Base-by-base conservation (phyloP, 2,797 vertebrate genomes). In the Platalea minor region DNA sequence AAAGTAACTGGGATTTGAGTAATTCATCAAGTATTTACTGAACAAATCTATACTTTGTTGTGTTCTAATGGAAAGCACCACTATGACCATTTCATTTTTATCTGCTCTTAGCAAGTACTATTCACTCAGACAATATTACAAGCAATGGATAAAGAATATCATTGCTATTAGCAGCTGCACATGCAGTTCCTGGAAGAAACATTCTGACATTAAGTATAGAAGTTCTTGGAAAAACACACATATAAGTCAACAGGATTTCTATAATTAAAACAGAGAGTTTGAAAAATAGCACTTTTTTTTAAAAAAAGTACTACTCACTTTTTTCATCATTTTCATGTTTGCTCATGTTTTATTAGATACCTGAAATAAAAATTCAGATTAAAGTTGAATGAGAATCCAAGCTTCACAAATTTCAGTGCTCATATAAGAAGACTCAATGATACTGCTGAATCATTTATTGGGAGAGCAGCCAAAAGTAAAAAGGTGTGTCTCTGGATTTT, bases 401-500 rank as follows among this genome's bases (percentile, higher is more conserved):
- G 4, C 45, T 63, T 70, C 85, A 17, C 5, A 43, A 74, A 93
- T 45, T 69, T 70, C 5, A 33, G 7, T 79, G 63, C 26, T 63
- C 33, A 46, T 33, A 33, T 31, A 48, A 39, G 33, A 54, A 39
- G 33, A 54, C 28, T 56, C 18, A 74, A 67, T 93, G 11, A 43
- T 21, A 59, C 13, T 51, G 59, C 7, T n/a, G 9, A 88, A 77
- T 50, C 1, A 33, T 56, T 54, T 56, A 16, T 13, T 67, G 17
- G 33, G 33, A 68, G 11, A 82, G 12, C 15, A 82, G 33, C 11
- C 13, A 33, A 54, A 94, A 53, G 4, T 41, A 60, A 80, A 70
- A 81, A 23, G 0, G 0, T 37, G 2, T 57, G 13, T 73, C 3
- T 75, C 26, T 84, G 28, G 0, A 1, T 79, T 91, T 91, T 60